Evolutionary conservation across 2,113 vertebrate genomes (phyloP), one percentile per base, ranked within the genome.

Genomic region (Phoenicopterus ruber): DNA sequence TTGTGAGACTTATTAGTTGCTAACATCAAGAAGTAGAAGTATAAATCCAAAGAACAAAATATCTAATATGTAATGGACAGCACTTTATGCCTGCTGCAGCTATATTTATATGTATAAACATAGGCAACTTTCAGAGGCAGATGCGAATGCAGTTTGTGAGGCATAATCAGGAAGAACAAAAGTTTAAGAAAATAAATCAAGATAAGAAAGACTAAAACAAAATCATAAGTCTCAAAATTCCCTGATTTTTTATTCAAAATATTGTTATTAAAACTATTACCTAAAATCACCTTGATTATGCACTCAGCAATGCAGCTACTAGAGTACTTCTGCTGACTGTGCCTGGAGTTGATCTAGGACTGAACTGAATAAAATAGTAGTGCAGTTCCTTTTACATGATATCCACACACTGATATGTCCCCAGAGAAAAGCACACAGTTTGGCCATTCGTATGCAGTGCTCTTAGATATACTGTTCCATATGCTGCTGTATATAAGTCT

Each of bases 401-500:
- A 47, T 55, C 29, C 12, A 31, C 28, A 49, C 86, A 57, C 69
- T 88, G 66, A 50, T 88, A 66, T 20, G 6, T 78, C 76, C 32
- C 28, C 54, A 69, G 90, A 89, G 65, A 94, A 94, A 78, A 95
- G 22, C 13, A 42, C 5, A 21, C 11, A 26, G 15, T 71, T 74
- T 67, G 25, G 4, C 9, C n/a, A 40, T 59, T 57, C 1, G 0
- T 34, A 25, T 9, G 12, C 28, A 49, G 4, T 42, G 7, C 9
- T 70, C 21, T 83, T 49, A 73, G 49, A 58, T 11, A 82, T 50
- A 55, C 18, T 73, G 11, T 38, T 7, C 12, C 12, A 8, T 72
- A 17, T 46, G 14, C 11, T 77, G 19, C 50, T 57, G 15, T 47
- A 40, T 2, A 13, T 25, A 62, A 65, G 1, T 20, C 29, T 76